A percentile compares a stretch with the other conserved stretches of the same genome.
These are phyloP conservation scores for Bubo blakistoni DNA, from an alignment of 2,113 vertebrate species.

Conservation along the genomic window DNA sequence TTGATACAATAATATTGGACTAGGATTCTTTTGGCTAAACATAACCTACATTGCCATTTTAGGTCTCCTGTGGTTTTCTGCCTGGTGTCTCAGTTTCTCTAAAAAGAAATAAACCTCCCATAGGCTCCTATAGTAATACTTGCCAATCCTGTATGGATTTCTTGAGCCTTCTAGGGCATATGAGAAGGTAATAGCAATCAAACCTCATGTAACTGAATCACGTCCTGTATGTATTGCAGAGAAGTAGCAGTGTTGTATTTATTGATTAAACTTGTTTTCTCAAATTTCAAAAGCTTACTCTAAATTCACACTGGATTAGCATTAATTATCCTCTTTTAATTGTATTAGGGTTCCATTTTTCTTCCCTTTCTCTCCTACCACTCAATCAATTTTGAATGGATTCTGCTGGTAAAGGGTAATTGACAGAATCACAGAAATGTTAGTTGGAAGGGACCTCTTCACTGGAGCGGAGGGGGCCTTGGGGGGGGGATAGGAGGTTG, in stretches of 20 bases:
- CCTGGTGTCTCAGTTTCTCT: not conserved
- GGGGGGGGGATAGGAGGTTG: not conserved
- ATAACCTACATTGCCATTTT: not conserved
- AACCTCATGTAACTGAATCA: not conserved
- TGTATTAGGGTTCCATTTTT: not conserved
- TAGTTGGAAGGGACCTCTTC: not conserved
- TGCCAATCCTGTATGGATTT: not conserved
- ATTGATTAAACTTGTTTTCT: not conserved
- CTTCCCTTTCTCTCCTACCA: not conserved
- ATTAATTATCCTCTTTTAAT: not conserved
- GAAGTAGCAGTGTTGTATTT: not conserved
- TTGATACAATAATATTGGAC: not conserved
- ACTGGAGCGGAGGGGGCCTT: fast-evolving
- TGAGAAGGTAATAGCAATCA: not conserved
- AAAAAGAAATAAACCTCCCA: not conserved
- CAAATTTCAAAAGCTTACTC: not conserved
- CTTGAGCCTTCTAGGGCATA: not conserved
- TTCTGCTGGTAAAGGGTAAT: not conserved
- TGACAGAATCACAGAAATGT: not conserved
- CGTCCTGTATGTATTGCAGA: not conserved
- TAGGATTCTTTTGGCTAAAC: not conserved
- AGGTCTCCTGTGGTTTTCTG: not conserved
- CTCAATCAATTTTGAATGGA: not conserved
- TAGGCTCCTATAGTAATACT: not conserved
- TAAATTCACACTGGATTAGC: not conserved